Evolutionary conservation across 2,888 invertebrate genomes (phyloP), one percentile per base, ranked within the genome.

Genomic region (Nemurella pictetii): DNA sequence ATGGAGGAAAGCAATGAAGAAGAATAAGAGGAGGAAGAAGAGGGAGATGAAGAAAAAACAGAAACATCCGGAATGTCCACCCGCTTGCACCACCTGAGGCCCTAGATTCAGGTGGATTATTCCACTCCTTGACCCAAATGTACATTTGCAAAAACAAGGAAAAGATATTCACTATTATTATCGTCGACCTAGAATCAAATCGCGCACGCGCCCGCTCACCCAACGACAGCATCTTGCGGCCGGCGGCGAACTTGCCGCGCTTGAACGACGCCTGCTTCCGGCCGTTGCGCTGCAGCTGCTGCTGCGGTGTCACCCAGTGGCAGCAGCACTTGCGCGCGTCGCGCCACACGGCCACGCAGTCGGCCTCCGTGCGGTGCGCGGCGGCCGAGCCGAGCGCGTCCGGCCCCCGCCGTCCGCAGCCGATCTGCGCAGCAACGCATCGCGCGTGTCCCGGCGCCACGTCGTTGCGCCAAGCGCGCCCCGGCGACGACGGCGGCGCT

Each of bases 241-340:
- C 55, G 55, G 80, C 80, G 25, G 72, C 32, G 30, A 73, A 83
- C 35, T 85, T 85, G 81, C 78, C 28, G 20, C 93, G 91, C 86
- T 93, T 92, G 80, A 92, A 91, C 86, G 92, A 92, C 0, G 92
- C 91, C 85, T 91, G 92, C 88, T 91, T 92, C 87, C 92, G 91
- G 78, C 90, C 91, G 74, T 91, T 93, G 87, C 92, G 90, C 88
- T 92, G 89, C 88, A 92, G 90, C 87, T 90, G 87, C 55, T 20
- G 9, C 55, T n/a, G 55, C 87, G 92, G 90, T 85, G 92, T 89
- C 88, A 92, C 93, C 93, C 94, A 94, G 7, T 92, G 91, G 88
- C 95, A 95, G n/a, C 91, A 88, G 87, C 95, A 95, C 36, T 92
- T 91, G 0, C 90, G 89, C 27, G 93, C 91, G 81, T 89, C 90